Conservation (phyloP, 1,140 invertebrate genomes). For the Sycobia sp. region DNA sequence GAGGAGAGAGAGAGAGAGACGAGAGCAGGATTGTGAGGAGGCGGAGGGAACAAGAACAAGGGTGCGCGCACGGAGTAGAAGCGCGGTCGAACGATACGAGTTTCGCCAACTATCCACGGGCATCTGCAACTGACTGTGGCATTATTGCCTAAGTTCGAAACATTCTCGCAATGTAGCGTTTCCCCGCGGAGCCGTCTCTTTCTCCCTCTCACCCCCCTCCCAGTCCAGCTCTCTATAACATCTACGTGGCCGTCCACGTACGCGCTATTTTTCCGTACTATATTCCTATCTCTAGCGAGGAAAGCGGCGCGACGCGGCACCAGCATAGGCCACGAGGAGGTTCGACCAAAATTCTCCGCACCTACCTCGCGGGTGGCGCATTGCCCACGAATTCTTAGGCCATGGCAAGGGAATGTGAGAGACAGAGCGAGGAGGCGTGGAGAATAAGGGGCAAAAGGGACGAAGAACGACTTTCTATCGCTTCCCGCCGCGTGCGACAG, state of each 20-base stretch:
- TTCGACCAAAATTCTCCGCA: too few species aligned
- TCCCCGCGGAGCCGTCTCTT: slow-evolving; percentile 3
- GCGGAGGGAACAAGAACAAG: not conserved
- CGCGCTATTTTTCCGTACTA: slow-evolving; percentile 12
- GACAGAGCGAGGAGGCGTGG: too few species aligned
- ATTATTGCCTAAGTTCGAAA: slow-evolving; percentile 55
- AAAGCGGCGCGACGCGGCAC: too few species aligned
- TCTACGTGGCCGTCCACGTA: not conserved
- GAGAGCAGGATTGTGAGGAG: not conserved
- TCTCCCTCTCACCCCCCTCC: not conserved
- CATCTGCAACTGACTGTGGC: slow-evolving; percentile 48
- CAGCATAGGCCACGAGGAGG: too few species aligned
- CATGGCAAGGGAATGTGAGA: too few species aligned
- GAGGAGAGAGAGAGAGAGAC: not conserved
- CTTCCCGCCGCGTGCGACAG: too few species aligned
- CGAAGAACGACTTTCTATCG: too few species aligned
- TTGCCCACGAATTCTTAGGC: too few species aligned
- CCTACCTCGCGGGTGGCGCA: too few species aligned
- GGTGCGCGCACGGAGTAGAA: not conserved
- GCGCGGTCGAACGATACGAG: slow-evolving; percentile 34
- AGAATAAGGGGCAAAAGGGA: too few species aligned
- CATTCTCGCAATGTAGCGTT: slow-evolving; percentile 39
- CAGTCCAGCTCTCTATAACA: too few species aligned
- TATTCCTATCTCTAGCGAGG: too few species aligned
- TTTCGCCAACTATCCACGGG: slow-evolving; percentile 45